A percentile compares a stretch with the other conserved stretches of the same genome.
Conservation (phyloP, 2,888 invertebrate species). For the Synergus gifuensis region DNA sequence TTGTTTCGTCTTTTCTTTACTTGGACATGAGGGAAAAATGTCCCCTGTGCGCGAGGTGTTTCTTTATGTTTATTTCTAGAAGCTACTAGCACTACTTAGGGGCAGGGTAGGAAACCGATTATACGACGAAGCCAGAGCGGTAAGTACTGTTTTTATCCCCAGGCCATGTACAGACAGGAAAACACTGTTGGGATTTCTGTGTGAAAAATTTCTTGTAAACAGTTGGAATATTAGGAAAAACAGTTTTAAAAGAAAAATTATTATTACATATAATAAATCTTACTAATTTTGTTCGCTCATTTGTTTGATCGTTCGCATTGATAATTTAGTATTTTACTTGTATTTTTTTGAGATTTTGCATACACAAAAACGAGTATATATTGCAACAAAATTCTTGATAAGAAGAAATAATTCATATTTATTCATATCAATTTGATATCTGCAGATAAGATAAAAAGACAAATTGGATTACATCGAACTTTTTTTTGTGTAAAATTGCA, state of each 20-base stretch:
- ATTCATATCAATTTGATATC: no score
- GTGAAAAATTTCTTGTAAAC: not conserved
- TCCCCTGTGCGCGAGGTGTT: not conserved
- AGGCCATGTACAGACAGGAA: not conserved
- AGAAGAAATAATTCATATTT: no score
- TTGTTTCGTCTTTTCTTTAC: not conserved
- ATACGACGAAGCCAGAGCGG: not conserved
- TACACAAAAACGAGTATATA: no score
- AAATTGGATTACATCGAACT: no score
- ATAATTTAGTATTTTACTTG: no score
- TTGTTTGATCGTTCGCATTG: no score
- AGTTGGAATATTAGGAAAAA: not conserved
- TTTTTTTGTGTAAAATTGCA: no score
- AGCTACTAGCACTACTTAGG: not conserved
- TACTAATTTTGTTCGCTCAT: no score
- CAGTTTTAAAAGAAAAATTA: not conserved
- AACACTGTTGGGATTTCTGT: not conserved
- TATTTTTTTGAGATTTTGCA: no score
- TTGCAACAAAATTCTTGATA: no score
- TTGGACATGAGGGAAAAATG: not conserved
- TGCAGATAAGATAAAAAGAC: no score
- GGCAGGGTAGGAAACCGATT: not conserved
- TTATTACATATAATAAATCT: no score
- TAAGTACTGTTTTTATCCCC: constrained; percentile 6
- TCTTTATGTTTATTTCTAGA: not conserved